Conservation (phyloP, 2,113 vertebrate genomes). For the Microtus richardsoni region DNA sequence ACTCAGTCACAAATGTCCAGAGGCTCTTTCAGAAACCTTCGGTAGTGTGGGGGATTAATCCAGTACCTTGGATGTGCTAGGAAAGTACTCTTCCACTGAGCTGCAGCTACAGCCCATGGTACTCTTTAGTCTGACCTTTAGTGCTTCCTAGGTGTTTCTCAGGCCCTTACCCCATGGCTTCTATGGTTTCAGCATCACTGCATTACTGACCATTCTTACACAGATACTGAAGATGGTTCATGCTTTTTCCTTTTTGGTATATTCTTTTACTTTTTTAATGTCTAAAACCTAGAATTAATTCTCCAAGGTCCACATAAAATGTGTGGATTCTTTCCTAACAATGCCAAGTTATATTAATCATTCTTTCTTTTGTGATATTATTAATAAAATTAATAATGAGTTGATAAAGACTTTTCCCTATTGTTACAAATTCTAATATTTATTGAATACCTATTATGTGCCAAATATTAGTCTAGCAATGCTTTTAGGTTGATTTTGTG, state of each 20-base stretch:
- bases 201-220: background rate
- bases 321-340: background rate
- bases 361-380: background rate
- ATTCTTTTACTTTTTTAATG: background rate
- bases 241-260: background rate
- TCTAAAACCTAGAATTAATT: background rate
- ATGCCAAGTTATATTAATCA: background rate
- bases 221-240: background rate
- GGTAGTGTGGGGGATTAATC: background rate
- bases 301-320: background rate
- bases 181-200: background rate
- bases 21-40: background rate
- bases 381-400: background rate
- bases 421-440: conserved; percentile 4
- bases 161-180: background rate
- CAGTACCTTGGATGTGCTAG: background rate
- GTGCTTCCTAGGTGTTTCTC: background rate
- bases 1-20: background rate
- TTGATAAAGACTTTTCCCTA: conserved; percentile 14
- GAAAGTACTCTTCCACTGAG: background rate
- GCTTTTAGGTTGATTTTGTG: background rate
- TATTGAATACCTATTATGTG: background rate
- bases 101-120: background rate
- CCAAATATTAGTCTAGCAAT: background rate
- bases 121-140: background rate